Evolutionary conservation across 2,888 invertebrate genomes (phyloP), one percentile per base, ranked within the genome.

Genomic region (Myopa testacea): DNA sequence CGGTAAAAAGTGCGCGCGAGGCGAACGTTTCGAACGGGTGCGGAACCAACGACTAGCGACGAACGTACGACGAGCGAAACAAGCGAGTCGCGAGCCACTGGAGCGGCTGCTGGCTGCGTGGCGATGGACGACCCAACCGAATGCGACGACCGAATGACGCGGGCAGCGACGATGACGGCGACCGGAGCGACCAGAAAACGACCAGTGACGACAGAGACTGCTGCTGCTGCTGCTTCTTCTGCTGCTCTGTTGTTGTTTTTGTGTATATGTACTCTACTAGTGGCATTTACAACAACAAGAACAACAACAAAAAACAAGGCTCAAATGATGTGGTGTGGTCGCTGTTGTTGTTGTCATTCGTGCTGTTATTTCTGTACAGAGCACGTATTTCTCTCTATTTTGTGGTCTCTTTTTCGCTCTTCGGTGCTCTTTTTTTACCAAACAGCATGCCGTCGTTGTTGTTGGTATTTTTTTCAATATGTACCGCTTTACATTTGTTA

Each of bases 1-100:
- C 85, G 85, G 86, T 83, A 85, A 85, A 84, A 81, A 79, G 81
- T 72, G 81, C 82, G 81, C 82, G 83, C 79, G 71, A 69, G 63
- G 52, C 77, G 60, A 77, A 72, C 68, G 74, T 45, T 62, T 65
- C 77, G 65, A 68, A 69, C 74, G 73, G 70, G 71, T 60, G 76
- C 55, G 37, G 62, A 34, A 37, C 62, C 72, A 69, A 68, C 58
- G 50, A 73, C 72, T 52, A 77, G 55, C 75, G 75, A 52, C 75
- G 77, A 60, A 65, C 78, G 76, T 78, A 78, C 76, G 72, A 78
- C 77, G 78, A 78, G 76, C 73, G 78, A 81, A 82, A 81, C 81
- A 82, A 81, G 80, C 83, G 81, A 83, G 82, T 83, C 83, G 81
- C 83, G 82, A 82, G 81, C 83, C 83, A 83, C 83, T 83, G 83